Evolutionary conservation across 2,888 invertebrate genomes (phyloP).

Genomic region (Acrobasis consociella): DNA sequence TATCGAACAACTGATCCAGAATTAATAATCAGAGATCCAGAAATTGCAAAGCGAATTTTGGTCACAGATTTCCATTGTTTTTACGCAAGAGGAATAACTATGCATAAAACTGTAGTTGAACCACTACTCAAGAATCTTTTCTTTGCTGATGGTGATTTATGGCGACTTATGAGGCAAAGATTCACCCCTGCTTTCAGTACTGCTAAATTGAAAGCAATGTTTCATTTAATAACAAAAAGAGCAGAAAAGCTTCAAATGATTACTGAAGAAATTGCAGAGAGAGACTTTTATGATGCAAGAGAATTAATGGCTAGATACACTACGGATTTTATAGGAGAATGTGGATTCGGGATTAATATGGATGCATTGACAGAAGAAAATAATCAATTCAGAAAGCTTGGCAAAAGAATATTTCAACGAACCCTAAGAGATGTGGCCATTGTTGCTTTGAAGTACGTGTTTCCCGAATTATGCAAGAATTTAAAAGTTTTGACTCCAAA

Average conservation of each 20-base stretch:
- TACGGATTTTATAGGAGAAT: slow-evolving; percentile 71
- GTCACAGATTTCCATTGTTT: slow-evolving; percentile 64
- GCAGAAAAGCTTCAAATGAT: slow-evolving; percentile 64
- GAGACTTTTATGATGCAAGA: slow-evolving; percentile 59
- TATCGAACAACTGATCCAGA: slow-evolving; percentile 59
- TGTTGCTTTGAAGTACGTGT: slow-evolving; percentile 54
- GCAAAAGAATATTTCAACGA: slow-evolving; percentile 64
- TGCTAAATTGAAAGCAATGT: slow-evolving; percentile 71
- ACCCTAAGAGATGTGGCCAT: slow-evolving; percentile 51
- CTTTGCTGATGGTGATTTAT: slow-evolving; percentile 68
- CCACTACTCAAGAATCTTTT: slow-evolving; percentile 68
- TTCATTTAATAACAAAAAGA: slow-evolving; percentile 65
- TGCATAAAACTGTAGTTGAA: slow-evolving; percentile 61
- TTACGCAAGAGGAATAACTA: slow-evolving; percentile 59
- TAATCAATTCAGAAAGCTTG: slow-evolving; percentile 65
- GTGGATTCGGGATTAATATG: slow-evolving; percentile 71
- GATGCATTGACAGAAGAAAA: slow-evolving; percentile 63
- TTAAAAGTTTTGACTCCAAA: slow-evolving; percentile 56
- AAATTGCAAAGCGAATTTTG: slow-evolving; percentile 62
- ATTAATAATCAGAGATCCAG: slow-evolving; percentile 66
- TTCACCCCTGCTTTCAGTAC: slow-evolving; percentile 71
- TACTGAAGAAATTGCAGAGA: slow-evolving; percentile 51
- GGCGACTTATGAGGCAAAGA: slow-evolving; percentile 65
- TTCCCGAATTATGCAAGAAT: slow-evolving; percentile 63
- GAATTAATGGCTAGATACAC: slow-evolving; percentile 74